Base-by-base conservation (phyloP, 2,797 vertebrate genomes). In the Hypotaenidia okinawae region DNA sequence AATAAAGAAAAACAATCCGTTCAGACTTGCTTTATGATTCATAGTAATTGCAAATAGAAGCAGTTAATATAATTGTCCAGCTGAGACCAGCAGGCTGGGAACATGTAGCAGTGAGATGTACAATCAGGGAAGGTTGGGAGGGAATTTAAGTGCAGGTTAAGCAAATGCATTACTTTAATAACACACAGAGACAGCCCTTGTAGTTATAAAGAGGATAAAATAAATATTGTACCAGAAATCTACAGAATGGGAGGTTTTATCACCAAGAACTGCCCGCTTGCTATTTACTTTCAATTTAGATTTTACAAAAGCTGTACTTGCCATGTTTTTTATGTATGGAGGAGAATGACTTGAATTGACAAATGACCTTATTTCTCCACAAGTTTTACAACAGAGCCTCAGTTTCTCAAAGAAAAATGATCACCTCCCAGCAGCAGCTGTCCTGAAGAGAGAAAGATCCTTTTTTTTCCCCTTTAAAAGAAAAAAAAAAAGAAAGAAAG, bases 221-320 rank as follows among this genome's bases (percentile, higher is more conserved):
- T 97, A 98, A 98, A 98, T 97, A 97, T 97, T 96, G 96, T 95
- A 97, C 94, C 95, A 95, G 95, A 96, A 97, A 96, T 95, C 97
- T 87, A 87, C 73, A 74, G 96, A 96, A 97, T 89, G 82, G 76
- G 95, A 23, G 89, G 96, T 97, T 98, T 97, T 95, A 97, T 97
- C 98, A 95, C 96, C 37, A 84, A 95, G 96, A 97, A 96, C 96
- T 96, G 96, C 97, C 97, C 93, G 67, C 43, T 87, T 90, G 84
- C 96, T 97, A 96, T 98, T 98, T 98, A 95, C 97, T 97, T 98
- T 98, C 97, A 96, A 97, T 98, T 98, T 98, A 96, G 97, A 75
- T 95, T 97, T 97, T 92, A 63, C 89, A 96, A 97, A 97, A 97
- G 95, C 95, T 93, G 94, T 92, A 70, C 95, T 97, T 73, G 96